A percentile compares a stretch with the other conserved stretches of the same genome.
phyloP scores from a whole-genome alignment of 2,113 vertebrate genomes.

The Gambusia affinis region DNA sequence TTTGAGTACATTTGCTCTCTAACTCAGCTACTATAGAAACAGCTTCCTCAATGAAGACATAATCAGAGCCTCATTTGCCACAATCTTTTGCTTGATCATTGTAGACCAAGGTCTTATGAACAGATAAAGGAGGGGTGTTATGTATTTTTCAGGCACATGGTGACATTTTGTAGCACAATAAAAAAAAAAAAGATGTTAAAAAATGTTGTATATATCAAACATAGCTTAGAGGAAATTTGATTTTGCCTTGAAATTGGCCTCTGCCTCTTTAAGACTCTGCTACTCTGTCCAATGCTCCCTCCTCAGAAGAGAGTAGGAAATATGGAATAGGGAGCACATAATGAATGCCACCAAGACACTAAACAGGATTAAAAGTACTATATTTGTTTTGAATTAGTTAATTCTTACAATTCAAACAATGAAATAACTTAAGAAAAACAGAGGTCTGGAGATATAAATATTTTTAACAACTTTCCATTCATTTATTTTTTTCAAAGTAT shows the following conservation, averaged over 20 bases:
- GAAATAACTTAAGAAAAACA: background rate
- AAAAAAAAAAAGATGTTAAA: too few species aligned
- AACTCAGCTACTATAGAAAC: background rate
- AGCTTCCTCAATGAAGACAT: background rate
- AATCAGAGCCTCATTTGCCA: background rate
- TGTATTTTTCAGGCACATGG: too few species aligned
- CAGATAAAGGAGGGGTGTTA: background rate
- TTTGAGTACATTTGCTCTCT: background rate
- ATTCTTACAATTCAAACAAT: background rate
- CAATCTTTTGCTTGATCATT: background rate
- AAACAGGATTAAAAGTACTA: background rate
- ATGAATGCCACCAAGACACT: background rate
- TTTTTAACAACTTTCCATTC: background rate
- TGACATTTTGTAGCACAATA: too few species aligned
- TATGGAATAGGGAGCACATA: background rate
- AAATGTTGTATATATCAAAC: too few species aligned
- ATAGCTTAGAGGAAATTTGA: too few species aligned
- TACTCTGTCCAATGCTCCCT: too few species aligned
- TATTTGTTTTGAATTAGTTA: background rate
- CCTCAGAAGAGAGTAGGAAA: too few species aligned
- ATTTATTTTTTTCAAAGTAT: background rate
- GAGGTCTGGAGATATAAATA: background rate
- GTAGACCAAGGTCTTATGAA: background rate
- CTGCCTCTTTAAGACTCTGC: too few species aligned
- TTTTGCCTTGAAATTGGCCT: too few species aligned